phyloP scores from a whole-genome alignment of 2,888 invertebrate species.

The Coelinius sp. region DNA sequence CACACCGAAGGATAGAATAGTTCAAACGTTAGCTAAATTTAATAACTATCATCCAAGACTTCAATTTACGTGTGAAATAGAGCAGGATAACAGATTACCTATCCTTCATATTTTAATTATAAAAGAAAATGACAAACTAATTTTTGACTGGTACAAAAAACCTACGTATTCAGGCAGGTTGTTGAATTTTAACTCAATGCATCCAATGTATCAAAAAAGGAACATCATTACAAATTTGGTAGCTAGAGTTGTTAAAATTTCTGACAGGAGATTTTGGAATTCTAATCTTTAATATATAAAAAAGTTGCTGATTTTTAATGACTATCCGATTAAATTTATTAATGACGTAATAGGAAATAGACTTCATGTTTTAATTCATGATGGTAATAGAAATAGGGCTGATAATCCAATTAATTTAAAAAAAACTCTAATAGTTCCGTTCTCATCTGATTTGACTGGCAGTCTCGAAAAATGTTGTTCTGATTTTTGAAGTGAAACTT shows the following conservation, averaged over 20 bases:
- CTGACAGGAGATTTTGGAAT: too few relatives aligned
- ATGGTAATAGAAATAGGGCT: neutral
- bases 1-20: neutral
- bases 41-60: constrained; percentile 16
- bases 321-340: neutral
- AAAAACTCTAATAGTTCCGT: neutral
- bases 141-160: neutral
- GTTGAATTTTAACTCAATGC: too few relatives aligned
- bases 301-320: too few relatives aligned
- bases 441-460: neutral
- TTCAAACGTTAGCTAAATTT: neutral
- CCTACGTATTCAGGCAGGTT: neutral
- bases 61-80: constrained; percentile 28
- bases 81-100: neutral
- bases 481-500: too few relatives aligned
- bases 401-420: neutral
- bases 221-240: too few relatives aligned
- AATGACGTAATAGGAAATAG: neutral
- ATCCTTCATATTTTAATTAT: constrained; percentile 21
- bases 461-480: neutral
- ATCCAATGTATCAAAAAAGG: too few relatives aligned
- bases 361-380: neutral
- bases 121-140: constrained; percentile 1
- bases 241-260: too few relatives aligned
- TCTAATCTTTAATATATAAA: too few relatives aligned